phyloP scores from a whole-genome alignment of 64 coral and sea anemone species.

The Catalaphyllia jardinei region DNA sequence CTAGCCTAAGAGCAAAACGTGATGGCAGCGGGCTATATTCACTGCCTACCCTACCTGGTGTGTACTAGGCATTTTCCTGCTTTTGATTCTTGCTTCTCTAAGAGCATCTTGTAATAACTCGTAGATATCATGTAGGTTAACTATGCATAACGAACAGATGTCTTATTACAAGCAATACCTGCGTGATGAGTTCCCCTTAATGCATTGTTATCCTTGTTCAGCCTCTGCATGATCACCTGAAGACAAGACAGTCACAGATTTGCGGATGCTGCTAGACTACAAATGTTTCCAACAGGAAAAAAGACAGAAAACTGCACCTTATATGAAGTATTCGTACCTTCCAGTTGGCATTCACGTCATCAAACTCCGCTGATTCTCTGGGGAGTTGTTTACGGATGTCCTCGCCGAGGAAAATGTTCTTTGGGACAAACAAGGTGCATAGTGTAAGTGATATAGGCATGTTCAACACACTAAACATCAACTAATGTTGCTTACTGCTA shows the following conservation, averaged over 20 bases:
- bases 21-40: no score
- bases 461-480: background rate
- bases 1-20: no score
- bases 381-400: conserved; percentile 98
- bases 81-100: no score
- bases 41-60: no score
- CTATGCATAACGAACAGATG: background rate
- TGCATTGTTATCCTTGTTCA: conserved; percentile 94
- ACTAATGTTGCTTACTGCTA: background rate
- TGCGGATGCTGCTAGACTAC: background rate
- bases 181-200: conserved; percentile 89
- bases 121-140: no score
- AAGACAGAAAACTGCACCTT: background rate
- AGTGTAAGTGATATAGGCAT: background rate
- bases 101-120: no score
- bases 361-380: conserved; percentile 98
- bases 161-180: conserved; percentile 53
- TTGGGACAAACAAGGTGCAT: background rate
- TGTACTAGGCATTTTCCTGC: no score
- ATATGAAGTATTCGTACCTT: conserved; percentile 54
- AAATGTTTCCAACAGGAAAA: background rate
- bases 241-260: background rate
- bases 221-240: conserved; percentile 95
- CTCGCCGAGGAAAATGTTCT: conserved; percentile 99
- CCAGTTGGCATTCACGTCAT: conserved; percentile 96